Conservation (phyloP, 2,888 invertebrate species). For the Zhuqinia jingwanae region DNA sequence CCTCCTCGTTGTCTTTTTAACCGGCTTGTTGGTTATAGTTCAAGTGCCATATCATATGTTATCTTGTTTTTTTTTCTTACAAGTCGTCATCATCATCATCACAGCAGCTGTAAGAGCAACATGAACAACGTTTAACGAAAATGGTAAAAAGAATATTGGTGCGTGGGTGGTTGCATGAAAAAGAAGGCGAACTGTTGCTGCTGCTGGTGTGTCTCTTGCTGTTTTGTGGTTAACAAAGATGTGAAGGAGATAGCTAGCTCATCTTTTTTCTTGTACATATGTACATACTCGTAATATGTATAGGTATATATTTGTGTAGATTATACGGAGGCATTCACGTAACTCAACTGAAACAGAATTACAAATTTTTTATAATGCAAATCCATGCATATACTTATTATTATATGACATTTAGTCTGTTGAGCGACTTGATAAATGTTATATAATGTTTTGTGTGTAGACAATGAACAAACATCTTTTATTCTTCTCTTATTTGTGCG, state of each 20-base stretch:
- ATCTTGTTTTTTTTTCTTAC: slow-evolving; percentile 44
- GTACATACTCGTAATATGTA: too few relatives aligned
- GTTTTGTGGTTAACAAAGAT: slow-evolving; percentile 27
- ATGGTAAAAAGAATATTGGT: slow-evolving; percentile 70
- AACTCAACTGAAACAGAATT: slow-evolving; percentile 9
- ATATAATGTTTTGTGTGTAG: neutral
- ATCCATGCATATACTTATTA: neutral
- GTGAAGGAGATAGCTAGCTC: neutral
- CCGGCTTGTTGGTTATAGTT: slow-evolving; percentile 43
- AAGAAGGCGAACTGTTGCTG: slow-evolving; percentile 34
- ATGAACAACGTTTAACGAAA: slow-evolving; percentile 64
- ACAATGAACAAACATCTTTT: too few relatives aligned
- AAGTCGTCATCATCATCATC: slow-evolving; percentile 27
- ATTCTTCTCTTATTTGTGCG: too few relatives aligned
- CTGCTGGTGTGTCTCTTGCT: neutral
- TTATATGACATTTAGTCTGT: slow-evolving; percentile 4
- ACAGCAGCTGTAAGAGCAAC: slow-evolving; percentile 12
- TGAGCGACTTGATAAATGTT: neutral
- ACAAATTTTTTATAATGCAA: slow-evolving; percentile 11
- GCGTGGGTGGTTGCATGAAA: slow-evolving; percentile 68
- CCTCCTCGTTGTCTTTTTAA: slow-evolving; percentile 41
- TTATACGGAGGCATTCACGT: slow-evolving; percentile 18
- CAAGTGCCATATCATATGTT: slow-evolving; percentile 57
- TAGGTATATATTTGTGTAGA: too few relatives aligned
- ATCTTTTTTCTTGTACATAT: too few relatives aligned